Conservation (phyloP, 2,888 invertebrate species). For the Cheilosia grossa region DNA sequence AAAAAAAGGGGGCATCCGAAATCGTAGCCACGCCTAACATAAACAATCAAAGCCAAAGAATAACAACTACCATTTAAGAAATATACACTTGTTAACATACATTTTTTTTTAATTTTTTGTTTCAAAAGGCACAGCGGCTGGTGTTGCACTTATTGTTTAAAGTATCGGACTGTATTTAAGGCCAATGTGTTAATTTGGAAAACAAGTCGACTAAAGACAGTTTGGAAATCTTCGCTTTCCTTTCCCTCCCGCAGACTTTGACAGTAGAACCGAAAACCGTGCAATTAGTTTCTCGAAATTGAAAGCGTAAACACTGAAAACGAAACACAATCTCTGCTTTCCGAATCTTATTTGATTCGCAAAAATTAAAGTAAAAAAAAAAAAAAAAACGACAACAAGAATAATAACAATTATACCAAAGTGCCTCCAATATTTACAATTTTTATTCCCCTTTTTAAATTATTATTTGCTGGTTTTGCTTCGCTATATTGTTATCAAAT, state of each 20-base stretch:
- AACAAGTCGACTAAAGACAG: too few relatives aligned
- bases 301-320: too few relatives aligned
- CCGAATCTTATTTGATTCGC: not conserved
- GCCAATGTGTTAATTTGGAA: too few relatives aligned
- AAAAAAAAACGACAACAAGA: not conserved
- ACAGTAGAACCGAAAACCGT: too few relatives aligned
- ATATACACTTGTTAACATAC: not conserved
- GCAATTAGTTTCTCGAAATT: too few relatives aligned
- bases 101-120: not conserved
- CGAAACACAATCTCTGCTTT: not conserved
- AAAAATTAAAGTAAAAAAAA: not conserved
- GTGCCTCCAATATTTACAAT: constrained; percentile 65
- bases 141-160: too few relatives aligned
- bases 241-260: too few relatives aligned
- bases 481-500: constrained; percentile 17
- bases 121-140: too few relatives aligned
- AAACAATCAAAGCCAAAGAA: constrained; percentile 4
- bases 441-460: constrained; percentile 30
- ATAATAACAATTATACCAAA: constrained; percentile 49
- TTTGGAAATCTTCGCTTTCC: too few relatives aligned
- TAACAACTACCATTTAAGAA: not conserved
- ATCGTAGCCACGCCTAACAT: not conserved
- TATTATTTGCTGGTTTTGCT: constrained; percentile 24
- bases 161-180: too few relatives aligned
- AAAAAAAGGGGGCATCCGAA: not conserved